Evolutionary conservation across 1,140 invertebrate species (phyloP), one percentile per base, ranked within the genome.

Genomic region (Acromyrmex charruanus): DNA sequence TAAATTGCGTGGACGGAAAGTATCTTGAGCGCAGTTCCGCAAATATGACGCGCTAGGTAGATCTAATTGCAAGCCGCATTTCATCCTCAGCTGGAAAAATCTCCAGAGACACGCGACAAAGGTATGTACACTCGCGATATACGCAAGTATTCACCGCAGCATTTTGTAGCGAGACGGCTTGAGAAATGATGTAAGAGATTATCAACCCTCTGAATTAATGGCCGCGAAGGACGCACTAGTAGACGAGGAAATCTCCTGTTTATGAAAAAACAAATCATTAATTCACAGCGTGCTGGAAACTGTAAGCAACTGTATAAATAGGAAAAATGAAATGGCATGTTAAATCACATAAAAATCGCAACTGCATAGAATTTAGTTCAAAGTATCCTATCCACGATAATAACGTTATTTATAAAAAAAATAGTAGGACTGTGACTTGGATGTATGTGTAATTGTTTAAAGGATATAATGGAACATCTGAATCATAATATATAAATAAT

Each of bases 21-120:
- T 61, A 71, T 82, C 55, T 86, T 55, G 31, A 44, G 39, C 53
- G 35, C 51, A 80, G 53, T 53, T 51, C 53, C 28, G 66, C 65
- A 71, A 87, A 88, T 88, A 69, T 69, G 39, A 53, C 21, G 61
- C 51, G 75, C 71, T 81, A 74, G 68, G 65, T 51, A 61, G 77
- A 87, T 88, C 85, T 88, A 88, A 88, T 88, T 88, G 87, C 77
- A 21, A 82, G 77, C 68, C 71, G 87, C 53, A 82, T 77, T 75
- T 87, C 71, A 77, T 88, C 63, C 69, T 31, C 59, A 16, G 59
- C 61, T 77, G 39, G 55, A 88, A 87, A 86, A 87, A 88, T 87
- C 87, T 87, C 87, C 68, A 31, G 87, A 77, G 87, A 87, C 77
- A 69, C 28, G 65, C 69, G 85, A 87, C 87, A 87, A 87, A 87